These are phyloP conservation scores for Tribolium madens DNA, from an alignment of 1,140 invertebrate genomes.

Conservation along the genomic window DNA sequence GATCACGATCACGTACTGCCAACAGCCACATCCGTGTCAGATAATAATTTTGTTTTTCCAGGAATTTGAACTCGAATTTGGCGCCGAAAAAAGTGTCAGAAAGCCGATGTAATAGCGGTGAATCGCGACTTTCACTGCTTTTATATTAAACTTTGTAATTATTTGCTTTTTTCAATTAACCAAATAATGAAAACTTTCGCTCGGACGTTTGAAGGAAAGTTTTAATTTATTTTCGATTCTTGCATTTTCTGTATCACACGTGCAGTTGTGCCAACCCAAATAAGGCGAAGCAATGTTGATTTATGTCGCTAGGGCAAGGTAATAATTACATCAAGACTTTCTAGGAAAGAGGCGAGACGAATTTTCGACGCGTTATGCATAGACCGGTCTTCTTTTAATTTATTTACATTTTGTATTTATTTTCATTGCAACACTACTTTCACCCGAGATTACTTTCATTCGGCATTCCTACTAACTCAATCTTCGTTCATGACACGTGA, in stretches of 20 bases:
- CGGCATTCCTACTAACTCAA: conserved; percentile 13
- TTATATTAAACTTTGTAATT: background rate
- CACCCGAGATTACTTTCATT: conserved; percentile 17
- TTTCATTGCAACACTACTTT: conserved; percentile 4
- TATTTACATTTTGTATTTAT: conserved; percentile 19
- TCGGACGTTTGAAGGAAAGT: background rate
- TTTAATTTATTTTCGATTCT: background rate
- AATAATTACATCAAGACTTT: conserved; percentile 30
- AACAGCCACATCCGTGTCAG: background rate
- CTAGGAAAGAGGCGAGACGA: background rate
- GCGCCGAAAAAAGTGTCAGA: background rate
- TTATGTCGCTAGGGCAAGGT: conserved; percentile 23
- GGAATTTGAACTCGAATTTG: background rate
- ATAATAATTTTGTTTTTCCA: background rate
- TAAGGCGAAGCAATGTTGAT: conserved; percentile 12
- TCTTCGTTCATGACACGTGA: conserved; percentile 25
- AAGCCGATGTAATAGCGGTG: too few relatives aligned
- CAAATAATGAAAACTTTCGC: background rate
- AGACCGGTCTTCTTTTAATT: conserved; percentile 25
- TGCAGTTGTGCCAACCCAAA: background rate
- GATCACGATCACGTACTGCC: background rate
- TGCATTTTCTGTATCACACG: background rate
- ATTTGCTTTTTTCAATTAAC: background rate
- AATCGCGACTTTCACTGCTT: background rate
- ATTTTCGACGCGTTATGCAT: conserved; percentile 6